Percentiles rank a stretch among this genome's conserved stretches.
These are phyloP conservation scores for Hypanus sabinus DNA, from an alignment of 2,113 vertebrate genomes.

Conservation along the genomic window DNA sequence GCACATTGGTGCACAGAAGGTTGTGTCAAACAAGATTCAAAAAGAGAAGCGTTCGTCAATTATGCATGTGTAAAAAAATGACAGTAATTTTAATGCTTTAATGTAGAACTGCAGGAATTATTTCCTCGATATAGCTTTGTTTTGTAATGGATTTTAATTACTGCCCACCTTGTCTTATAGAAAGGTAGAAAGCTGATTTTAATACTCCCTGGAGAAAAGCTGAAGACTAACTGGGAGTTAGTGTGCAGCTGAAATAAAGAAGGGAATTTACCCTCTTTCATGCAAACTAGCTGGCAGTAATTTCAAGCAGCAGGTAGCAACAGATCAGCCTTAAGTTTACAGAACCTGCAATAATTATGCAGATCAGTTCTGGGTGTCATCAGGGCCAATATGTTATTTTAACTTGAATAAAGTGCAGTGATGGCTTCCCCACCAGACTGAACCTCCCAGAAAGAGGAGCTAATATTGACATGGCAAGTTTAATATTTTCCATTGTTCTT, in stretches of 20 bases:
- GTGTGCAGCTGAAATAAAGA: neutral
- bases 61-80: neutral
- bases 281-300: neutral
- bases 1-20: neutral
- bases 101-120: neutral
- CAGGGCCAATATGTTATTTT: neutral
- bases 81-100: neutral
- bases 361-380: neutral
- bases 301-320: neutral
- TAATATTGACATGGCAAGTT: neutral
- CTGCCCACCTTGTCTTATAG: neutral
- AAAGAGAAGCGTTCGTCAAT: neutral
- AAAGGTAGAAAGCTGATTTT: neutral
- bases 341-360: neutral
- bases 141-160: neutral
- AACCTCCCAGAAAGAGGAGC: neutral
- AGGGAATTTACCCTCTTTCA: neutral
- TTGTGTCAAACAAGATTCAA: conserved; percentile 11
- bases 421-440: neutral
- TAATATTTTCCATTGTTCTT: neutral
- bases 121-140: neutral
- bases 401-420: neutral
- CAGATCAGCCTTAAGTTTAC: neutral
- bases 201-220: neutral
- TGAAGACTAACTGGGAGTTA: neutral